A percentile compares a stretch with the other conserved stretches of the same genome.
Evolutionary conservation across 2,888 invertebrate genomes (phyloP).

Genomic region (Onthophagus sagittarius): DNA sequence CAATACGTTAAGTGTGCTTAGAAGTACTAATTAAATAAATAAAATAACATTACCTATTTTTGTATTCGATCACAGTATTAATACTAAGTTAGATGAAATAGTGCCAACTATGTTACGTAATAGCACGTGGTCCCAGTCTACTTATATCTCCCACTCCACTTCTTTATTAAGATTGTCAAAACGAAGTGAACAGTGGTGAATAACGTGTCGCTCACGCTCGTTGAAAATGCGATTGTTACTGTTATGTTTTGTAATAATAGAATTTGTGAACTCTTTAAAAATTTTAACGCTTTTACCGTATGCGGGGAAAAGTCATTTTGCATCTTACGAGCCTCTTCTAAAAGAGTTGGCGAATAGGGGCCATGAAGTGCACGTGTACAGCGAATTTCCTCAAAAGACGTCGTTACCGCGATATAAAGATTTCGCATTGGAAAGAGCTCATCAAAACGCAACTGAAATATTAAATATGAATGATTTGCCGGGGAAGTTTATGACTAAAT

Average conservation of each 20-base stretch:
- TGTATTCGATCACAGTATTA: no score
- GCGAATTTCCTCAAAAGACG: constrained; percentile 53
- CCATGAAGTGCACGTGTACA: constrained; percentile 65
- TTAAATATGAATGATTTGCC: constrained; percentile 19
- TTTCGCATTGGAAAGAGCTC: constrained; percentile 21
- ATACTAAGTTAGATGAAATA: no score
- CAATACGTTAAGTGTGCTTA: no score
- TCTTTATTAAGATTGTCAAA: no score
- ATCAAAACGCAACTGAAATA: constrained; percentile 13
- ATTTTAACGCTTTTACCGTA: constrained; percentile 68
- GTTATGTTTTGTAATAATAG: neutral
- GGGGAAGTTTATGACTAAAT: constrained; percentile 1
- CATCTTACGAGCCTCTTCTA: constrained; percentile 60
- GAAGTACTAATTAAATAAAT: no score
- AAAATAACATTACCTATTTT: no score
- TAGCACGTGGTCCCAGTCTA: no score
- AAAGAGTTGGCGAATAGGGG: constrained; percentile 59
- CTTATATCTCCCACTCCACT: no score
- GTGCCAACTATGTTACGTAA: no score
- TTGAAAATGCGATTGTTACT: neutral
- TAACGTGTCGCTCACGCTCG: no score
- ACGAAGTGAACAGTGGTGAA: no score
- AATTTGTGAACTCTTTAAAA: constrained; percentile 41
- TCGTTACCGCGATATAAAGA: constrained; percentile 28
- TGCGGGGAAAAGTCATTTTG: constrained; percentile 67